phyloP scores from a whole-genome alignment of 2,797 vertebrate genomes.

The Amblyraja radiata region DNA sequence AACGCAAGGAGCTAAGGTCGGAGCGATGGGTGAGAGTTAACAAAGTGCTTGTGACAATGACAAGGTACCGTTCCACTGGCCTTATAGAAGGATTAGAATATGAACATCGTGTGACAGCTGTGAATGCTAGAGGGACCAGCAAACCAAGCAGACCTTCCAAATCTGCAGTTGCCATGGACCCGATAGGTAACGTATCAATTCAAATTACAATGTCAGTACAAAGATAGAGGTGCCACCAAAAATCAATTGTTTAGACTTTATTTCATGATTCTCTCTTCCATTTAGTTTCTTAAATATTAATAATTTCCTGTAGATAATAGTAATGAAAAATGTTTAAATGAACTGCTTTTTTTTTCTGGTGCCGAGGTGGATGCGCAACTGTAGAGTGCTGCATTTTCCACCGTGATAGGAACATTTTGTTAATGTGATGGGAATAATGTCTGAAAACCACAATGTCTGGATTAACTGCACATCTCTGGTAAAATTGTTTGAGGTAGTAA shows the following conservation, averaged over 20 bases:
- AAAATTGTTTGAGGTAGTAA: neutral
- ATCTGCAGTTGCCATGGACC: conserved; percentile 86
- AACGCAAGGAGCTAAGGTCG: conserved; percentile 92
- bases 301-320: neutral
- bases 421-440: neutral
- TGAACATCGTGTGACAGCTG: conserved; percentile 88
- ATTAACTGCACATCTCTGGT: neutral
- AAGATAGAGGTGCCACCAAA: no score
- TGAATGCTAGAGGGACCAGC: conserved; percentile 83
- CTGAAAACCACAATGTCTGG: neutral
- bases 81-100: conserved; percentile 94
- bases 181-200: conserved; percentile 70
- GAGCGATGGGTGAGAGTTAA: conserved; percentile 95
- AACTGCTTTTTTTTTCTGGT: neutral
- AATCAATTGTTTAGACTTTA: neutral
- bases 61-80: conserved; percentile 90
- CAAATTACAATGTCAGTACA: neutral
- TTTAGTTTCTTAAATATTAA: neutral
- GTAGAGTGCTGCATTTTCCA: neutral
- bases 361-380: neutral
- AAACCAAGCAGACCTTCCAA: conserved; percentile 91
- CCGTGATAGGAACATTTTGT: neutral
- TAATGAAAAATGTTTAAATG: neutral
- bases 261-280: neutral
- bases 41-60: conserved; percentile 94